Evolutionary conservation across 2,797 vertebrate genomes (phyloP).

Genomic region (Psittacula echo): DNA sequence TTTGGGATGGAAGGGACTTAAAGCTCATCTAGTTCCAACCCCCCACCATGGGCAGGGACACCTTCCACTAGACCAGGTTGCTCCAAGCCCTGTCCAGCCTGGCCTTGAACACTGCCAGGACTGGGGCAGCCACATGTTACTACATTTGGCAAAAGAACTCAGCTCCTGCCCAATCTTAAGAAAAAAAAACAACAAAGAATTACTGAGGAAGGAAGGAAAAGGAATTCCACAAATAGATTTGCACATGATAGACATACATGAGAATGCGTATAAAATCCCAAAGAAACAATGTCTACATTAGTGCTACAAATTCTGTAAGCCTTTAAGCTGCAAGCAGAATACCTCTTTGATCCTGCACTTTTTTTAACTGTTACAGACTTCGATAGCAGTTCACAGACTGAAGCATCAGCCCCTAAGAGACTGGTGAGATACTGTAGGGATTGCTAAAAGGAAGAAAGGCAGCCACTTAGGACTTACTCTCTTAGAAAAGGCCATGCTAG

Average conservation of each 20-base stretch:
- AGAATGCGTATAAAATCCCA: not conserved
- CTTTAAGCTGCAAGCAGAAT: not conserved
- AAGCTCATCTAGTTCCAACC: not conserved
- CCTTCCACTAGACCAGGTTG: not conserved
- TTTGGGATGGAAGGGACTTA: not conserved
- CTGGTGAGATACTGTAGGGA: not conserved
- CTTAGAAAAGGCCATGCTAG: not conserved
- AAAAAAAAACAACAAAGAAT: not conserved
- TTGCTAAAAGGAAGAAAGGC: slow-evolving; percentile 4
- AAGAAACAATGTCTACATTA: not conserved
- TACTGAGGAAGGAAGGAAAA: not conserved
- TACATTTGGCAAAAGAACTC: not conserved
- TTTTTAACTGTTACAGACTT: not conserved
- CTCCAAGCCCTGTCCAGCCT: not conserved
- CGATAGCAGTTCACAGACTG: not conserved
- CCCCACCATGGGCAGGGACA: not conserved
- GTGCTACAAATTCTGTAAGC: not conserved
- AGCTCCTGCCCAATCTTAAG: not conserved
- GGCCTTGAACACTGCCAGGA: not conserved
- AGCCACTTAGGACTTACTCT: not conserved
- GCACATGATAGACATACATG: not conserved
- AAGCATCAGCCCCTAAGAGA: not conserved
- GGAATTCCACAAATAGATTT: not conserved
- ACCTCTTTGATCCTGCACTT: not conserved
- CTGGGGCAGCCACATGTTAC: not conserved